Evolutionary conservation across 2,888 invertebrate genomes (phyloP), one percentile per base, ranked within the genome.

Genomic region (Oeneis ivallda): DNA sequence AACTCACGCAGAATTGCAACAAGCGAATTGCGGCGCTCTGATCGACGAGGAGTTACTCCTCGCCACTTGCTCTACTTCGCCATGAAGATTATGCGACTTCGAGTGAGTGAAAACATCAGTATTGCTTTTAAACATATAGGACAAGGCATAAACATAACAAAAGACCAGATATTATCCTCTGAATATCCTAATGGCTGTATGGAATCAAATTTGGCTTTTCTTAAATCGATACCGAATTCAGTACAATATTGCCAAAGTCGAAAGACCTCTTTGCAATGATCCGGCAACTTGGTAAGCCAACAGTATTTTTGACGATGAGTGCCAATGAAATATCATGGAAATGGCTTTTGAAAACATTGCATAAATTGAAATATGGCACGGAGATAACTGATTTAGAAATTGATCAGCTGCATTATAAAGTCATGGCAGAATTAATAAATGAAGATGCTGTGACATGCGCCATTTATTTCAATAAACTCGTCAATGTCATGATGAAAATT

Each of bases 241-340:
- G 69, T 73, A 64, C 76, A 72, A 72, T 85, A 76, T 74, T 84
- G 86, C 85, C 50, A 74, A 43, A 66, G 75, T 58, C 65, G 80
- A 1, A 84, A 84, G 80, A 85, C 72, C 70, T 84, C 53, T 84
- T 84, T 64, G 81, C 83, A 13, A 85, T 84, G 79, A 86, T 85
- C 26, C 57, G 83, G 26, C 83, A 86, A 72, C 70, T 78, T 19
- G 83, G 84, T 11, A 74, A 72, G 70, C 85, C 83, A 64, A 83
- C 83, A 62, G 70, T 74, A 54, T 86, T 85, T 76, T 62, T 86
- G 50, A 86, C 82, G 13, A 43, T 86, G 8, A 83, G 81, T 67
- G 83, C 85, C 3, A 84, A 82, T 70, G 85, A 86, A 80, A 80
- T 70, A 11, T 71, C 74, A 8, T 84, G 84, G 83, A 5, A 15